Conservation (phyloP, 2,797 vertebrate species). For the Pipistrellus pipistrellus region DNA sequence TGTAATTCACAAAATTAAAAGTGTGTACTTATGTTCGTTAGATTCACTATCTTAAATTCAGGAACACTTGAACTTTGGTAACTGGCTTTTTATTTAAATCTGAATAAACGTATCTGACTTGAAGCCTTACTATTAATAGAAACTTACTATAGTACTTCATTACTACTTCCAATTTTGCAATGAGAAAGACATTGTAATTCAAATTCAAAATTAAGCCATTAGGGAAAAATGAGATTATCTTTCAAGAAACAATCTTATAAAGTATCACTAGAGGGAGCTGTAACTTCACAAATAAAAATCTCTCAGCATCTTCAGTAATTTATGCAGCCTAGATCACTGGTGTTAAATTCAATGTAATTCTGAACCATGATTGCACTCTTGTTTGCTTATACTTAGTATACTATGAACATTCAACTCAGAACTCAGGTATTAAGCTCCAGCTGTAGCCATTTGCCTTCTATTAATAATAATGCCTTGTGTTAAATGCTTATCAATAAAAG, state of each 20-base stretch:
- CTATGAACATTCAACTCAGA: not conserved
- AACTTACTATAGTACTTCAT: slow-evolving; percentile 42
- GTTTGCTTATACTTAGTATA: not conserved
- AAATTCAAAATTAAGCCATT: slow-evolving; percentile 48
- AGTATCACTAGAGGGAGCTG: slow-evolving; percentile 74
- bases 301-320: not conserved
- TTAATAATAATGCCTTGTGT: slow-evolving; percentile 21
- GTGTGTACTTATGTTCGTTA: not conserved
- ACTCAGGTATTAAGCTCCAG: not conserved
- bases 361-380: slow-evolving; percentile 33
- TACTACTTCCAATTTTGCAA: slow-evolving; percentile 18
- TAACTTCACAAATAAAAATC: slow-evolving; percentile 65
- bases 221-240: not conserved
- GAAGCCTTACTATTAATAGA: not conserved
- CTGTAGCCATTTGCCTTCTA: not conserved
- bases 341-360: not conserved
- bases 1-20: slow-evolving; percentile 50
- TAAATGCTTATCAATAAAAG: slow-evolving; percentile 16
- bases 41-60: slow-evolving; percentile 31
- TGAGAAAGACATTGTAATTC: not conserved
- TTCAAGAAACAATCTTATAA: slow-evolving; percentile 66
- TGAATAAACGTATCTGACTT: slow-evolving; percentile 12
- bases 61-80: not conserved
- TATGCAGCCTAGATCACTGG: not conserved
- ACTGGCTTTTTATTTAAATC: slow-evolving; percentile 46